Percentiles rank a stretch among this genome's conserved stretches.
These are phyloP conservation scores for Poicephalus meyeri DNA, from an alignment of 2,113 vertebrate genomes.

Conservation along the genomic window DNA sequence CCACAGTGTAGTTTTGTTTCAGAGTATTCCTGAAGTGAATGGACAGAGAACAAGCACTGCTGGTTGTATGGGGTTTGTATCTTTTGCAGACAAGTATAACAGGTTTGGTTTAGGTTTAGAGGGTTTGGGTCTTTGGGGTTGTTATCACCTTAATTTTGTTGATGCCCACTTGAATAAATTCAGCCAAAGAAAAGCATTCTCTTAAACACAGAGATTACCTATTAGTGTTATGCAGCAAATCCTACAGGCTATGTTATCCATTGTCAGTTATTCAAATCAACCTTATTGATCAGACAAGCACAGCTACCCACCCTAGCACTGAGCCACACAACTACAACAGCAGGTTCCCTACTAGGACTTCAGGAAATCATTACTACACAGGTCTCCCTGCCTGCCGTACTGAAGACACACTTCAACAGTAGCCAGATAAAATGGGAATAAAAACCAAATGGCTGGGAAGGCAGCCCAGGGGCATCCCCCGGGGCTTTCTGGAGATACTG, in stretches of 20 bases:
- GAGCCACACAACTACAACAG: neutral
- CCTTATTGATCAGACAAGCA: neutral
- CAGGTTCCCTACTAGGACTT: neutral
- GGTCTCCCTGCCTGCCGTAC: neutral
- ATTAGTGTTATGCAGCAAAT: neutral
- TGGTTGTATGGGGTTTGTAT: accelerated
- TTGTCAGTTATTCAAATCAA: neutral
- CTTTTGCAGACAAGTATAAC: neutral
- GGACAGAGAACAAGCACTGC: neutral
- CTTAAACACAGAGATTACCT: neutral
- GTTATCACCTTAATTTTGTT: neutral
- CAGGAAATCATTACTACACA: neutral
- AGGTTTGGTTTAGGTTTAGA: neutral
- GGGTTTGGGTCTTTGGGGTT: neutral
- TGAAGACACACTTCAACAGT: neutral
- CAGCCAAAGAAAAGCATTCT: neutral
- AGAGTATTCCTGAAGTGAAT: neutral
- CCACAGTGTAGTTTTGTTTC: conserved; percentile 15
- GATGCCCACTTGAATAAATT: neutral
- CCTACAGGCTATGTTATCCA: neutral
- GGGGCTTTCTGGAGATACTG: neutral
- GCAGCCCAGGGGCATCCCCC: neutral
- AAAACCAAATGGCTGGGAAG: neutral
- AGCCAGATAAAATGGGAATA: neutral
- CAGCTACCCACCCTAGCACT: neutral